Conservation (phyloP, 2,797 vertebrate genomes). For the Manis pentadactyla region DNA sequence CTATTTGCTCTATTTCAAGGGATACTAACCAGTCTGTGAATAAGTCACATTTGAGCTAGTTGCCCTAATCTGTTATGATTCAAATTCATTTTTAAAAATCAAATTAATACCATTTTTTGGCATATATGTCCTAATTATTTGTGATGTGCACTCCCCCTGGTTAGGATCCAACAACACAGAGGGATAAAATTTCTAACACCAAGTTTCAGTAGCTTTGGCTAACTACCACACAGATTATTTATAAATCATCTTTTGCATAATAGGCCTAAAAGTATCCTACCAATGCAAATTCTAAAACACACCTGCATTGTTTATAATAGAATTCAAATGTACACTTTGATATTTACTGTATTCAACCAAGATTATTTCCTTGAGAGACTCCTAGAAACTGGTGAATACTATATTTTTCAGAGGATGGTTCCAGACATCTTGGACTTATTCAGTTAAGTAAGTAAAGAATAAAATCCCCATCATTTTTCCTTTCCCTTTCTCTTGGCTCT, state of each 20-base stretch:
- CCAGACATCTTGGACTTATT: neutral
- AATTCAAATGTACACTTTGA: slow-evolving; percentile 36
- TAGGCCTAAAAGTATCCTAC: neutral
- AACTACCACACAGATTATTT: neutral
- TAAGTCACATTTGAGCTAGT: neutral
- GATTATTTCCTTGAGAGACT: neutral
- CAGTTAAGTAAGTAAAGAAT: neutral
- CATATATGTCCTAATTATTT: neutral
- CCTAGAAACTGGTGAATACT: neutral
- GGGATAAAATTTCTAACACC: neutral
- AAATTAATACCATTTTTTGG: neutral
- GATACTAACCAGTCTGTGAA: neutral
- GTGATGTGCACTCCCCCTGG: neutral
- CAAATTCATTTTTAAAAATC: slow-evolving; percentile 30
- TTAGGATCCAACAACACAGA: neutral
- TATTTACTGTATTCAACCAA: neutral
- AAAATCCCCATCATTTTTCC: neutral
- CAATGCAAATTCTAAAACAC: neutral
- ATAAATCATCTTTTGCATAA: neutral
- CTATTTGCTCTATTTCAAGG: slow-evolving; percentile 22
- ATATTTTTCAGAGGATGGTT: neutral
- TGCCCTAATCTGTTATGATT: neutral
- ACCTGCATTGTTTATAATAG: neutral
- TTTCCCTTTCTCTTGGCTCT: slow-evolving; percentile 24
- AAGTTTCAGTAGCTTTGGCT: slow-evolving; percentile 3